Percentiles rank a stretch among this genome's conserved stretches.
Evolutionary conservation across 2,113 vertebrate genomes (phyloP).

Genomic region (Xiphophorus maculatus): DNA sequence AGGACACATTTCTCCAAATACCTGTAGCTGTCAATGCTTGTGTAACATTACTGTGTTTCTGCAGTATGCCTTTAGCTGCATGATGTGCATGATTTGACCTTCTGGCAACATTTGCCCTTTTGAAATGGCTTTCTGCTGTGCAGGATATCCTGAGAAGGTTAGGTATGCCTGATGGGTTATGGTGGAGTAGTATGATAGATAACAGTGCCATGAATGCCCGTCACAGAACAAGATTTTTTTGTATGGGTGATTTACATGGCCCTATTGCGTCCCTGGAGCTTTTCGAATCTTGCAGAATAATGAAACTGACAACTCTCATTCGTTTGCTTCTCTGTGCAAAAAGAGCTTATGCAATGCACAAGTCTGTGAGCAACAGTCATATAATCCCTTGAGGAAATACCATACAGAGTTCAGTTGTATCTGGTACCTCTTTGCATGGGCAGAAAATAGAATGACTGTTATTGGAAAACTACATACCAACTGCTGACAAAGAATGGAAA

Average conservation of each 20-base stretch:
- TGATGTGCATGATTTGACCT: constrained; percentile 8
- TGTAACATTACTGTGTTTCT: not conserved
- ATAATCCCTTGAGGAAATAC: constrained; percentile 55
- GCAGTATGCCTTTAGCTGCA: not conserved
- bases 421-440: constrained; percentile 58
- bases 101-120: constrained; percentile 1
- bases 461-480: constrained; percentile 40
- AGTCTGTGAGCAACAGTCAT: constrained; percentile 28
- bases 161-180: not conserved
- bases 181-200: constrained; percentile 38
- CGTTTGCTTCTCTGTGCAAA: constrained; percentile 51
- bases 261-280: constrained; percentile 22
- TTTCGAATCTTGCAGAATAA: constrained; percentile 40
- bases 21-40: not conserved
- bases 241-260: constrained; percentile 50
- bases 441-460: constrained; percentile 42
- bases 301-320: constrained; percentile 59
- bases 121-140: not conserved
- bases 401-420: constrained; percentile 39
- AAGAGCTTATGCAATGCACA: constrained; percentile 39
- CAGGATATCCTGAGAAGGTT: constrained; percentile 7
- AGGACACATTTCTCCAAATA: not conserved
- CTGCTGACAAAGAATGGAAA: constrained; percentile 24
- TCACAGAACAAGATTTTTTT: constrained; percentile 22
- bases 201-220: constrained; percentile 28